Evolutionary conservation across 2,113 vertebrate genomes (phyloP).

Genomic region (Gymnarchus niloticus): DNA sequence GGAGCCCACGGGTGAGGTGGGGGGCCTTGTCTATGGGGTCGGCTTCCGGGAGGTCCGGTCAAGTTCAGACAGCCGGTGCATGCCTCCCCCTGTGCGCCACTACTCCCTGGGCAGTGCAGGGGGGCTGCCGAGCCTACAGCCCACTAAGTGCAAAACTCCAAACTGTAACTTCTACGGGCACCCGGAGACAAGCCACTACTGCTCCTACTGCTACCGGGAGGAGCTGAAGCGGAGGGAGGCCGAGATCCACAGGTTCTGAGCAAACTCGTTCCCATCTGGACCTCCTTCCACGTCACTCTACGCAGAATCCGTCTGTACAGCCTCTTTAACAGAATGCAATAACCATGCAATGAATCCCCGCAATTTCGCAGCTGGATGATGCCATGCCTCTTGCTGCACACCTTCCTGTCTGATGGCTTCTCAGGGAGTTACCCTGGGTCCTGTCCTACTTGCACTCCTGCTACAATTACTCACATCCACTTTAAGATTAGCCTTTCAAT

Average conservation of each 20-base stretch:
- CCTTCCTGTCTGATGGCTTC: background rate
- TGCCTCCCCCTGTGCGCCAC: slow-evolving; percentile 56
- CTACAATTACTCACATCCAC: background rate
- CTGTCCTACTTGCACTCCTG: background rate
- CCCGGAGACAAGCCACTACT: slow-evolving; percentile 89
- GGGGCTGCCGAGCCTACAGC: slow-evolving; percentile 56
- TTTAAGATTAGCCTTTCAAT: background rate
- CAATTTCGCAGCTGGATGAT: background rate
- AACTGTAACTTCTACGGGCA: slow-evolving; percentile 90
- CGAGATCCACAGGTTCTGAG: slow-evolving; percentile 83
- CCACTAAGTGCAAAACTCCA: slow-evolving; percentile 83
- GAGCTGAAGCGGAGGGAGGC: slow-evolving; percentile 76
- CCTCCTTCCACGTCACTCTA: background rate
- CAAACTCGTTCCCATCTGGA: background rate
- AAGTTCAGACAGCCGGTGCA: slow-evolving; percentile 49
- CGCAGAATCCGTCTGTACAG: background rate
- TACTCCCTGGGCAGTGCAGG: slow-evolving; percentile 66
- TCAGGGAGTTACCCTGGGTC: background rate
- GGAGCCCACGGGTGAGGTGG: slow-evolving; percentile 27
- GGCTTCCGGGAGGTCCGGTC: slow-evolving; percentile 70
- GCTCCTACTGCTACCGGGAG: slow-evolving; percentile 88
- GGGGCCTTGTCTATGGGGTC: slow-evolving; percentile 50
- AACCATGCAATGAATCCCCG: background rate
- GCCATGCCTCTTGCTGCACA: background rate
- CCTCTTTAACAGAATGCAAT: slow-evolving; percentile 18